Evolutionary conservation across 2,797 vertebrate species (phyloP), one percentile per base, ranked within the genome.

Genomic region (Semotilus atromaculatus): DNA sequence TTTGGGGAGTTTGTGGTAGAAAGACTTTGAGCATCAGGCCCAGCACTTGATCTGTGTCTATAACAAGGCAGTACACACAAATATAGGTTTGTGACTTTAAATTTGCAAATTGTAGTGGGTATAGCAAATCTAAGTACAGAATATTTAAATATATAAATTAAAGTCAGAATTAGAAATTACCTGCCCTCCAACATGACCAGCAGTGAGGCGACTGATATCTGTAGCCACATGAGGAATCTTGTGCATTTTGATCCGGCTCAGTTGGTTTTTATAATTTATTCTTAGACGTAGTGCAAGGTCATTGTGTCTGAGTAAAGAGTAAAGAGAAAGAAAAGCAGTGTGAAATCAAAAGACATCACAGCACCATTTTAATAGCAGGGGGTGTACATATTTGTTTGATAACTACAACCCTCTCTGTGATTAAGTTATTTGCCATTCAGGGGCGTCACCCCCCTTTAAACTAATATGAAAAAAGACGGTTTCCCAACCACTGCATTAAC

Each of bases 101-200:
- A n/a, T 31, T 10, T 43, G 48, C 13, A 62, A 45, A 45, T 31
- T 13, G 43, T 38, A 58, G 43, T 58, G 36, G 51, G 23, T 9
- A n/a, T n/a, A 16, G 60, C 60, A 79, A 9, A 9, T 48, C 5
- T 23, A 5, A n/a, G 3, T 29, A 43, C 16, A 43, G 36, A 5
- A 71, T 26, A 71, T 26, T 43, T 77, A 77, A 40, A 81, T 11
- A 23, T 9, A 58, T 8, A 43, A 38, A 60, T 29, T 43, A 16
- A 10, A 23, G 13, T 71, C 11, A 16, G 19, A 26, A 72, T 43
- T 18, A 66, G 11, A 76, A 84, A 34, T 16, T 95, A 99, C 98
- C 97, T 97, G 97, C 84, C 95, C 95, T 88, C 98, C 97, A 45
- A 99, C 96, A 29, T 94, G 94, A 55, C 96, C 97, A 8, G 91